Base-by-base conservation (phyloP, 2,113 vertebrate species). In the Labeo rohita region DNA sequence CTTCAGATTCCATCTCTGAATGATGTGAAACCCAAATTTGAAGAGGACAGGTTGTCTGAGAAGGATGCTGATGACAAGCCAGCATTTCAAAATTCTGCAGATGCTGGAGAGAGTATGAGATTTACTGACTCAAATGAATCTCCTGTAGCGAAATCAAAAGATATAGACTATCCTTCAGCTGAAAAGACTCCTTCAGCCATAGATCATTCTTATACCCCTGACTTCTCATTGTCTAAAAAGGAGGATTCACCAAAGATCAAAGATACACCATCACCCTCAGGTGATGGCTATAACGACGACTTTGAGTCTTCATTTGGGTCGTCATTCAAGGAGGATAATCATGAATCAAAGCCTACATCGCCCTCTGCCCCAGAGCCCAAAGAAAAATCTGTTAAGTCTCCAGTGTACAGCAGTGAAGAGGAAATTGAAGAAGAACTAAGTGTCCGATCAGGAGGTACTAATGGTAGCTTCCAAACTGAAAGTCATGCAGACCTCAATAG, bases 351-450 rank as follows among this genome's bases (percentile, higher is more conserved):
- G 80, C 68, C 73, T 9, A 43, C 66, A 2, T 91, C 91, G 6
- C 45, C 79, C 36, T 84, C 84, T 80, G 91, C 85, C 34, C 56
- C 2, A 85, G 91, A 88, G 89, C 85, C 79, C 82, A 93, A 89
- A 74, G 90, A 90, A 28, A 86, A 74, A 16, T 83, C 87, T 10
- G 83, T 78, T 84, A 88, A 87, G 76, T 77, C 85, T 39, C 36
- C 88, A 18, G 49, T 36, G 0, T 43, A 47, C 82, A 87, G 91
- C 85, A 95, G 94, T 10, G 96, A 97, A 18, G 96, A 94, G 0
- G 97, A 97, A 78, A 95, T 98, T 90, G 94, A 93, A 3, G 97
- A 98, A 88, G 96, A 92, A 77, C 90, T 95, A 45, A 95, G 95
- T 90, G 93, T 93, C 39, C 93, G 83, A 76, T 97, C 95, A 80